These are phyloP conservation scores for Pipistrellus pygmaeus DNA, from an alignment of 2,797 vertebrate species.

Conservation along the genomic window DNA sequence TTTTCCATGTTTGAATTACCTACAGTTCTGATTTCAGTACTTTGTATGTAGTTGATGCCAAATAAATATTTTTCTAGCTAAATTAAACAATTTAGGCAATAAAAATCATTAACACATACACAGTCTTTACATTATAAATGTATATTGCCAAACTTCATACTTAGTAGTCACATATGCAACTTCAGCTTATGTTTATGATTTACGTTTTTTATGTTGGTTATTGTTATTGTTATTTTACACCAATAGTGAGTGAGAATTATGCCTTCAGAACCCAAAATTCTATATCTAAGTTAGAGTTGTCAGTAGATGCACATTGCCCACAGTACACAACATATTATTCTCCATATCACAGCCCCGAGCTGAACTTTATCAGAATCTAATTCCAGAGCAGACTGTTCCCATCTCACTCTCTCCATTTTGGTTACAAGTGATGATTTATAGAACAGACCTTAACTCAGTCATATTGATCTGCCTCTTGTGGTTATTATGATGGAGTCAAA, in stretches of 20 bases:
- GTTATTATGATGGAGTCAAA: conserved; percentile 83
- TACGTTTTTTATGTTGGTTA: conserved; percentile 15
- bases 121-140: background rate
- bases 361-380: conserved; percentile 46
- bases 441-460: conserved; percentile 79
- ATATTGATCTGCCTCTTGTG: conserved; percentile 82
- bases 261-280: background rate
- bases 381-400: conserved; percentile 55
- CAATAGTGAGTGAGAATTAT: conserved; percentile 1
- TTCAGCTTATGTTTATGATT: background rate
- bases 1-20: background rate
- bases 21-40: background rate
- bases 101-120: background rate
- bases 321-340: background rate
- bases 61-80: background rate
- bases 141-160: background rate
- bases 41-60: background rate
- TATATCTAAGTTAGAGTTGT: background rate
- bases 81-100: background rate
- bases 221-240: conserved; percentile 22
- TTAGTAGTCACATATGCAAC: background rate
- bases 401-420: conserved; percentile 62
- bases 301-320: background rate
- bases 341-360: background rate
- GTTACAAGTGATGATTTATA: conserved; percentile 76